Evolutionary conservation across 2,888 invertebrate species (phyloP), one percentile per base, ranked within the genome.

Genomic region (Pterobdella sp.): DNA sequence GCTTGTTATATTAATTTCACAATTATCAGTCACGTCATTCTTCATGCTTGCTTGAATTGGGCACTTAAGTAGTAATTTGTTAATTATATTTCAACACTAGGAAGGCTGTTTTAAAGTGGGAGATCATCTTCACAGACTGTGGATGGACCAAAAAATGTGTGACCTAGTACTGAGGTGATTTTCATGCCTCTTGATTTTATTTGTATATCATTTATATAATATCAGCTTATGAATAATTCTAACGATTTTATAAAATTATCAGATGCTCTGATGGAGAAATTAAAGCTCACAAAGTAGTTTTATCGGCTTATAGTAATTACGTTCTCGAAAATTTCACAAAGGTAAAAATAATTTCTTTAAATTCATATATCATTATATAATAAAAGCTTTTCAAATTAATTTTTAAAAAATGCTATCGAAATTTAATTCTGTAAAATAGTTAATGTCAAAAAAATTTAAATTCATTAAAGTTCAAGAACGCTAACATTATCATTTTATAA

Each of bases 81-180:
- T 18, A 49, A 14, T 49, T 49, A 49, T 49, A n/a, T 26, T 10
- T 37, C 29, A 18, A 31, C 29, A n/a, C 18, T 34, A 69, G 73
- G 73, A 73, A 35, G 73, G 73, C 32, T 73, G 73, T 37, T 69
- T 68, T 49, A 68, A 64, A 29, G 73, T 73, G 26, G 73, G 73
- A 63, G 73, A 73, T 64, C 73, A 73, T 34, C 63, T 68, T 22
- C 69, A 73, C 56, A 68, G 69, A 10, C 42, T 73, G 36, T 73
- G 73, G 73, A 69, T 69, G 42, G 69, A 73, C 4, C 73, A 73
- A 64, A 73, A 73, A 37, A 73, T 73, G 73, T 73, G 73, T n/a
- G 73, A 73, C 34, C 56, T 74, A 18, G 70, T 74, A 22, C 65
- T 74, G 14, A 56, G 71, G 35, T 56, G n/a, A n/a, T n/a, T n/a